Conservation (phyloP, 2,888 invertebrate species). For the Eustalomyia histrio region DNA sequence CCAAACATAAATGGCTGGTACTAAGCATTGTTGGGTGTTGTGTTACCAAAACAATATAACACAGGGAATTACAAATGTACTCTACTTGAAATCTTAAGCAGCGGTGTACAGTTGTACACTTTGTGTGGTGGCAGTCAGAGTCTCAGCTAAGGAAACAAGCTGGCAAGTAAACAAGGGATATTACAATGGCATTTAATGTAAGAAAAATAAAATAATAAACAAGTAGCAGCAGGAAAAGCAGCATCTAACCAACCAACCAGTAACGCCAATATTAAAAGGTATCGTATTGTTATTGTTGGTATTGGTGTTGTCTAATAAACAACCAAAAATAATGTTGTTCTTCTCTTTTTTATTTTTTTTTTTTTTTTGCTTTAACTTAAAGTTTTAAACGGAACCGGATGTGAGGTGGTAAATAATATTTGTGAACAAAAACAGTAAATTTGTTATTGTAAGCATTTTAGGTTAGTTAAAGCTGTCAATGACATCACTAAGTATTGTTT, state of each 20-base stretch:
- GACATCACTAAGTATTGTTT: background rate
- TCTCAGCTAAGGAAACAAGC: background rate
- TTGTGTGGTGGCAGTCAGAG: background rate
- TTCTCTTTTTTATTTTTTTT: too few species aligned
- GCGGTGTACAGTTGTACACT: background rate
- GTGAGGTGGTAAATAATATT: slow-evolving; percentile 24
- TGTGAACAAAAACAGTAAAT: slow-evolving; percentile 10
- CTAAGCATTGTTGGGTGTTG: slow-evolving; percentile 11
- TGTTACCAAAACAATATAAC: background rate
- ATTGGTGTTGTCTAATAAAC: slow-evolving; percentile 27
- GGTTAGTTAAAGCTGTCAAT: slow-evolving; percentile 28
- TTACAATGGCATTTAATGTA: slow-evolving; percentile 40
- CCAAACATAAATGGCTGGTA: background rate
- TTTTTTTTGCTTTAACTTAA: too few species aligned
- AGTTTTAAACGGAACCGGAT: slow-evolving; percentile 29
- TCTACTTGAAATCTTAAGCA: slow-evolving; percentile 21
- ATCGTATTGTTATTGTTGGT: slow-evolving; percentile 24
- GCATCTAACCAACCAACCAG: background rate
- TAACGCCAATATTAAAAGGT: slow-evolving; percentile 26
- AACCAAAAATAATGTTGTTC: slow-evolving; percentile 28
- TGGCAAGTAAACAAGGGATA: slow-evolving; percentile 15
- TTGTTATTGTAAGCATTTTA: slow-evolving; percentile 31
- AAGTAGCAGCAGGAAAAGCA: background rate
- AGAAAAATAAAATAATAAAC: background rate
- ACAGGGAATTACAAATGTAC: slow-evolving; percentile 34